Base-by-base conservation (phyloP, 2,113 vertebrate species). In the Myodes glareolus region DNA sequence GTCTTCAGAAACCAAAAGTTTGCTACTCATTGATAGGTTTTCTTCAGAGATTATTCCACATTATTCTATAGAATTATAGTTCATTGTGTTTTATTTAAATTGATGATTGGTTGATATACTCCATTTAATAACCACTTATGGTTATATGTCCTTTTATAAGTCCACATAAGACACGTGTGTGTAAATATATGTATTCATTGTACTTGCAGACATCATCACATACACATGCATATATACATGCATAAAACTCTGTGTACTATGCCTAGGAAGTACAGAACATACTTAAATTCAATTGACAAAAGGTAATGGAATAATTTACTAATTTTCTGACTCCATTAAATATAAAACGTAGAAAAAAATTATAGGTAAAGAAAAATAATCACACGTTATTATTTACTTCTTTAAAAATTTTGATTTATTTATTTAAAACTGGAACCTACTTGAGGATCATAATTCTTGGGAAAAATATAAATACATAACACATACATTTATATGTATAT, bases 81-180 rank as follows among this genome's bases (percentile, higher is more conserved):
- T 88, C 27, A 88, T 27, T 87, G 27, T 55, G 75, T 76, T 88
- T 88, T 2, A 72, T 63, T 50, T 61, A 77, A 89, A 61, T 29
- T 63, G 10, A 42, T 77, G n/a, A 7, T 63, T 88, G 47, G 10
- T 42, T 70, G 9, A 61, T 9, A 11, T 47, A 91, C 65, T 33
- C 2, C 5, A 67, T 72, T 91, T 52, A n/a, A 6, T 58, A 78
- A 17, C 36, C 85, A 31, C 9, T 11, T 31, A 47, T 78, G 3
- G 1, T 17, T 36, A 23, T 47, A 0, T 23, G 25, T 47, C 2
- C 47, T 2, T 25, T 47, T 55, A n/a, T 16, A 63, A 3, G 9
- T 3, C 14, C n/a, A 76, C 11, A 84, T 29, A 84, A 14, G 3
- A 36, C 61, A 19, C 58, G 21, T 36, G n/a, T 84, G 21, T 27